Evolutionary conservation across 2,797 vertebrate genomes (phyloP).

Genomic region (Platyrinchus mystaceus): DNA sequence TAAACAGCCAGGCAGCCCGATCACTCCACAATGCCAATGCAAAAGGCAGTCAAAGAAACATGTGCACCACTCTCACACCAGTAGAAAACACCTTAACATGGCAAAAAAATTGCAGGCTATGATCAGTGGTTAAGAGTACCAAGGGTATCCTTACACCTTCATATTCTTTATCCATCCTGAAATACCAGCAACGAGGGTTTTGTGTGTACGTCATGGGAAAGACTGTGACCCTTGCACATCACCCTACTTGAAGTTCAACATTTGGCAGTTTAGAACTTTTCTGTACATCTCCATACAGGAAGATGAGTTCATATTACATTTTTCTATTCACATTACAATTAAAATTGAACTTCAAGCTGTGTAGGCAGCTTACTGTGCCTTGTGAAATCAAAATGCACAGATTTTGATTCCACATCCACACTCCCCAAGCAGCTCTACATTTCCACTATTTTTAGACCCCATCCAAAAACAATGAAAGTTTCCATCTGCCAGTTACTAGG

Average conservation of each 20-base stretch:
- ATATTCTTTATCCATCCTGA: not conserved
- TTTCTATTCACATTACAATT: not conserved
- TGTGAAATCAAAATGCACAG: not conserved
- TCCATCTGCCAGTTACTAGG: not conserved
- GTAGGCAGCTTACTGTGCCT: not conserved
- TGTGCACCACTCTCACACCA: not conserved
- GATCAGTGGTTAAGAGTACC: not conserved
- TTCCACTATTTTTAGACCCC: not conserved
- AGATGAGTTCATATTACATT: not conserved
- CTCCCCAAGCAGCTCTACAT: not conserved
- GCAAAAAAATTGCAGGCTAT: not conserved
- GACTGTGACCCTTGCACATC: not conserved
- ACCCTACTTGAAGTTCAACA: not conserved
- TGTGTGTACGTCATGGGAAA: rapidly evolving
- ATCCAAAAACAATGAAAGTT: not conserved
- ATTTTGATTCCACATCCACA: not conserved
- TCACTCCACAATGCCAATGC: not conserved
- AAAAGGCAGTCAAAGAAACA: not conserved
- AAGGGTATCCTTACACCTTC: not conserved
- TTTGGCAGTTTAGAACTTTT: not conserved
- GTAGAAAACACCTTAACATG: not conserved
- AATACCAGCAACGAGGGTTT: not conserved
- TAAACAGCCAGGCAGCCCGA: not conserved
- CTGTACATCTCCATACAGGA: not conserved
- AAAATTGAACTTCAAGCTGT: not conserved